Conservation (phyloP, 2,888 invertebrate genomes). For the Zaprionus bogoriensis region DNA sequence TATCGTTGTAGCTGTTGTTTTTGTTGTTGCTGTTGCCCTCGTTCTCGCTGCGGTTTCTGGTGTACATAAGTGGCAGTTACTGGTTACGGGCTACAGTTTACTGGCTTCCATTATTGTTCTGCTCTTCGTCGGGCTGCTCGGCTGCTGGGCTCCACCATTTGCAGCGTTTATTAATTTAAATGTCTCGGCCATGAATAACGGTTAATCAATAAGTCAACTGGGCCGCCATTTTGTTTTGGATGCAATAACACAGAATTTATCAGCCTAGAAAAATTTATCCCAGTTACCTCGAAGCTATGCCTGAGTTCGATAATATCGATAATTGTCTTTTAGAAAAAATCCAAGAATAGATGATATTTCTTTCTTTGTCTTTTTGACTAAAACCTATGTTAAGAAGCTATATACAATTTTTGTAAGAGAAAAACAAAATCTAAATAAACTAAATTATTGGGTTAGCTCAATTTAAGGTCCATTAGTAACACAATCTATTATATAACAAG, state of each 20-base stretch:
- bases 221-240: conserved; percentile 28
- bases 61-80: conserved; percentile 46
- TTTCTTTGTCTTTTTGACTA: too few species aligned
- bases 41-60: neutral
- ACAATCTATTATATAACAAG: too few species aligned
- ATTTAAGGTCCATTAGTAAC: too few species aligned
- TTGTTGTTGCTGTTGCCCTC: conserved; percentile 30
- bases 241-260: neutral
- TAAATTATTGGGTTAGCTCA: too few species aligned
- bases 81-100: too few species aligned
- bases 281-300: neutral
- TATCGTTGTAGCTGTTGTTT: conserved; percentile 28
- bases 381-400: too few species aligned
- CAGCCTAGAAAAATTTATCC: neutral
- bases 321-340: too few species aligned
- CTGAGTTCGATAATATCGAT: too few species aligned
- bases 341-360: too few species aligned
- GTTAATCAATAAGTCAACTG: conserved; percentile 63
- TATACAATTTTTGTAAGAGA: too few species aligned
- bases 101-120: conserved; percentile 15
- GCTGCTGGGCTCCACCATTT: conserved; percentile 14
- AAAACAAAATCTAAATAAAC: too few species aligned
- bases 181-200: conserved; percentile 63
- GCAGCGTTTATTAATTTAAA: conserved; percentile 71
- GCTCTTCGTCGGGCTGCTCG: conserved; percentile 13